Evolutionary conservation across 2,797 vertebrate species (phyloP).

Genomic region (Cossypha niveicapilla): DNA sequence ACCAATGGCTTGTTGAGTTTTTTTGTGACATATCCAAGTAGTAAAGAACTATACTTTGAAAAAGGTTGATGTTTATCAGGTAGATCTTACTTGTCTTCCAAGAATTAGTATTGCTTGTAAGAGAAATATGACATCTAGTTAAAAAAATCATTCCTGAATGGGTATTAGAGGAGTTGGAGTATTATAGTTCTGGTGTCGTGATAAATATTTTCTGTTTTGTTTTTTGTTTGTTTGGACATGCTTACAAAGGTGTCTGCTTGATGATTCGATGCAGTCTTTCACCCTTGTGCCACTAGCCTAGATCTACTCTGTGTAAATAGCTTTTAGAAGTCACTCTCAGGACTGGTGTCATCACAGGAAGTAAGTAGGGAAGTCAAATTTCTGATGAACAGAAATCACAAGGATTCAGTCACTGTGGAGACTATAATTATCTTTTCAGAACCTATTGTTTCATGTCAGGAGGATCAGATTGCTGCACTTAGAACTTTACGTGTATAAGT

Average conservation of each 20-base stretch:
- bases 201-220: neutral
- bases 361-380: neutral
- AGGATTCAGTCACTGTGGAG: neutral
- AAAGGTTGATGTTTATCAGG: neutral
- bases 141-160: neutral
- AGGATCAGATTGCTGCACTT: neutral
- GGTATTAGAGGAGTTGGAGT: neutral
- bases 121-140: neutral
- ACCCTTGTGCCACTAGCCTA: neutral
- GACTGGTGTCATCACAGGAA: neutral
- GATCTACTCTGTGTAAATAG: neutral
- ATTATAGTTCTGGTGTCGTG: neutral
- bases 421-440: neutral
- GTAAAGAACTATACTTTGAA: neutral
- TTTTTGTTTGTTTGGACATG: neutral
- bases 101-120: neutral
- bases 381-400: neutral
- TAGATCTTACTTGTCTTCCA: neutral
- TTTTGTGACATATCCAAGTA: neutral
- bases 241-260: neutral
- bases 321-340: neutral
- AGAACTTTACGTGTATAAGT: neutral
- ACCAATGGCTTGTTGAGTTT: fast-evolving
- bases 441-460: neutral
- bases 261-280: neutral